Evolutionary conservation across 1,140 invertebrate species (phyloP).

Genomic region (Drosophila parvula): DNA sequence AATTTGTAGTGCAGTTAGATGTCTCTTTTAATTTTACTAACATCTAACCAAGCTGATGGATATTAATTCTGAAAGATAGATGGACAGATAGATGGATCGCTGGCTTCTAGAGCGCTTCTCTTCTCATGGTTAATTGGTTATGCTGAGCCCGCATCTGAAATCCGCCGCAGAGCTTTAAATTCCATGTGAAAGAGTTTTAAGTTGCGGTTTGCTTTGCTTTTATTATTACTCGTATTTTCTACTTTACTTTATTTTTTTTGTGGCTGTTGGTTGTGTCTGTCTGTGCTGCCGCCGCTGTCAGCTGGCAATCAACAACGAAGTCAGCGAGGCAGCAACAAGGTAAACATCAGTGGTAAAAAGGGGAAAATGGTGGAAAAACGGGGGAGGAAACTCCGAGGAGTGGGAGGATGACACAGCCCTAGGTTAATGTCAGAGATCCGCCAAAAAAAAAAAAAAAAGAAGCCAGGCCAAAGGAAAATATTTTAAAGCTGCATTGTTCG

Average conservation of each 20-base stretch:
- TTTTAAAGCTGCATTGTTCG: conserved; percentile 63
- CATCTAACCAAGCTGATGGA: conserved; percentile 24
- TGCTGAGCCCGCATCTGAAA: conserved; percentile 43
- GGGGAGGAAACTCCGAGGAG: conserved; percentile 15
- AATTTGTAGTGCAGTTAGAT: conserved; percentile 15
- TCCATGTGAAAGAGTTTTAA: conserved; percentile 54
- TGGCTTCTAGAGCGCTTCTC: conserved; percentile 46
- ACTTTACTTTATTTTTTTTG: conserved; percentile 31
- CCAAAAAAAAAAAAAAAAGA: conserved; percentile 35
- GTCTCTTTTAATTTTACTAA: conserved; percentile 13
- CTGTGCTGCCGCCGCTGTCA: conserved; percentile 39
- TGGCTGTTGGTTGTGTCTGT: conserved; percentile 19
- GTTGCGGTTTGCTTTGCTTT: conserved; percentile 29
- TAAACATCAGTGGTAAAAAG: conserved; percentile 57
- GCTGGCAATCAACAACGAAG: conserved; percentile 76
- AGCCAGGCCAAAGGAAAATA: conserved; percentile 32
- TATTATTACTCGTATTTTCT: conserved; percentile 21
- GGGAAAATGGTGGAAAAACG: conserved; percentile 6
- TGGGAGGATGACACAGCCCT: conserved; percentile 38
- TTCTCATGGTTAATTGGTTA: conserved; percentile 55
- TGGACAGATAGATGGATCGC: conserved; percentile 35
- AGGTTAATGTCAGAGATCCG: conserved; percentile 62
- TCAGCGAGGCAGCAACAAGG: conserved; percentile 73
- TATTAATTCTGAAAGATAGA: conserved; percentile 36
- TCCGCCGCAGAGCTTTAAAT: conserved; percentile 47